Evolutionary conservation across 2,888 invertebrate species (phyloP), one percentile per base, ranked within the genome.

Genomic region (Drosophila rellima): DNA sequence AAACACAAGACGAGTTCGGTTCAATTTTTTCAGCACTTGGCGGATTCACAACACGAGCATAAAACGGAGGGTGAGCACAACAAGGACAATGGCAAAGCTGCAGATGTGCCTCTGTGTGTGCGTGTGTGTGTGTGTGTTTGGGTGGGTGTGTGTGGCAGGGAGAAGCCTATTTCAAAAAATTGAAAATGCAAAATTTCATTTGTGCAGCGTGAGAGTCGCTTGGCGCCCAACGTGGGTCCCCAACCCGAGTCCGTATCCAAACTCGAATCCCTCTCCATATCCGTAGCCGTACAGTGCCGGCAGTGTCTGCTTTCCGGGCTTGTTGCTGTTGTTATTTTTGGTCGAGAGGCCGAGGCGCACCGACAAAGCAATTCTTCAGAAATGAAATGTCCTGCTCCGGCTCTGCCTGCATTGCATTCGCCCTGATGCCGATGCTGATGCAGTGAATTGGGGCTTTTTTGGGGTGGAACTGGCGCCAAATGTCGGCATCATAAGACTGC

Each of bases 331-430:
- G 70, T 78, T 79, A 59, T 78, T 82, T 44, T 82, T 76, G 80
- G 68, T 18, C 57, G 68, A 40, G 78, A 66, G 75, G 54, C 70
- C 48, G 67, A 52, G 75, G 48, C 60, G 51, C 48, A 69, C 68
- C 76, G 80, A 81, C 88, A 89, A 87, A 88, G 83, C 88, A 84
- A 88, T 88, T 89, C 88, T 88, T 88, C 88, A 89, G 89, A 84
- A 83, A 86, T 86, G 81, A 82, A 84, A 89, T 86, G 89, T 80
- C 79, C 87, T 86, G 83, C 61, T 65, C 67, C 74, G 50, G 59
- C 79, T 59, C 68, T 62, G 74, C 54, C 60, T 44, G 76, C 80
- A 78, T 56, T 88, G 87, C 84, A 88, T 84, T 86, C 42, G 56
- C 52, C 79, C 74, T 68, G 68, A 44, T 63, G 26, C 26, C 20